Evolutionary conservation across 1,140 invertebrate genomes (phyloP).

Genomic region (Aphaenogaster rudis): DNA sequence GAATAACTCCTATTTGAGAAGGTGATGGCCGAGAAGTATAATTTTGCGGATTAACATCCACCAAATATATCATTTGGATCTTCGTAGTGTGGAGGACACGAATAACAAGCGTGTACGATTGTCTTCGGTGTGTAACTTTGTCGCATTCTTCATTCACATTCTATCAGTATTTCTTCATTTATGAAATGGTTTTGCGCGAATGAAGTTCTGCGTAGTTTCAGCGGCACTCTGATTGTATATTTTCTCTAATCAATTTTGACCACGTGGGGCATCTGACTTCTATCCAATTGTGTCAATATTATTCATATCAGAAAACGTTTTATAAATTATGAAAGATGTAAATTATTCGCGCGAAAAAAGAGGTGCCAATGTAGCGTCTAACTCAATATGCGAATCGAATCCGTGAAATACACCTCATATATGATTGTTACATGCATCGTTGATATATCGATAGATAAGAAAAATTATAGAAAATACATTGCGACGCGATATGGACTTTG

Average conservation of each 20-base stretch:
- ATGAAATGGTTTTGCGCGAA: not conserved
- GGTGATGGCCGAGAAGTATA: not conserved
- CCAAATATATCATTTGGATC: constrained; percentile 17
- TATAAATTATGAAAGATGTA: constrained; percentile 22
- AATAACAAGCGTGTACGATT: not conserved
- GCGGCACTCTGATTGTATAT: not conserved
- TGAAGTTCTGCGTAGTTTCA: not conserved
- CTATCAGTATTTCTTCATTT: not conserved
- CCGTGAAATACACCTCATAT: not conserved
- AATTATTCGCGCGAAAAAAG: constrained; percentile 7
- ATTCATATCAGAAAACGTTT: constrained; percentile 8
- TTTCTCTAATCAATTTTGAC: constrained; percentile 3
- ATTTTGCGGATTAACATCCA: constrained; percentile 35
- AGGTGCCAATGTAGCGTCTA: not conserved
- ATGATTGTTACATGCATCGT: not conserved
- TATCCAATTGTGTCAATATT: not conserved
- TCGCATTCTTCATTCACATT: not conserved
- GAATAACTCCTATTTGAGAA: constrained; percentile 19
- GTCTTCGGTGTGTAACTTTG: not conserved
- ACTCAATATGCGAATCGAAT: constrained; percentile 18
- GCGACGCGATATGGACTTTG: not conserved
- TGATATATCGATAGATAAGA: not conserved
- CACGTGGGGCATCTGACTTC: not conserved
- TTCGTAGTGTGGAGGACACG: not conserved
- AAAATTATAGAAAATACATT: not conserved